phyloP scores from a whole-genome alignment of 1,140 invertebrate genomes.

The Trigoniulus corallinus region DNA sequence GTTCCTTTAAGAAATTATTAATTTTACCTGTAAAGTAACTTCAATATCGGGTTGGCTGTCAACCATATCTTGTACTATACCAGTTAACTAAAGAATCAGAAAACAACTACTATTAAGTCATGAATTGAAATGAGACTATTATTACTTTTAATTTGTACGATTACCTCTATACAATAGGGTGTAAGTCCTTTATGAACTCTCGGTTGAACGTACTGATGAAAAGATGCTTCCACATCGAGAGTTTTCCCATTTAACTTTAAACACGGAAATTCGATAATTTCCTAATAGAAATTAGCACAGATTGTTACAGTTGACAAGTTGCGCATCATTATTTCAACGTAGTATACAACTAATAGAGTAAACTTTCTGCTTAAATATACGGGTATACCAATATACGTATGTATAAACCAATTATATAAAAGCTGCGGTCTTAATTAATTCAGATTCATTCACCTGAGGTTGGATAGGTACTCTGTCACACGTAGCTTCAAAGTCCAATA shows the following conservation, averaged over 20 bases:
- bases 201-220: conserved; percentile 43
- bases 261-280: conserved; percentile 50
- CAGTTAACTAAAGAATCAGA: conserved; percentile 23
- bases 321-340: conserved; percentile 3
- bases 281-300: conserved; percentile 24
- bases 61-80: conserved; percentile 31
- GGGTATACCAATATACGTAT: no score
- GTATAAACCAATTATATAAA: no score
- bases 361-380: no score
- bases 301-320: conserved; percentile 5
- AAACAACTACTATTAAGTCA: background rate
- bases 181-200: conserved; percentile 31
- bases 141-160: no score
- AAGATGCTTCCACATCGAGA: conserved; percentile 33
- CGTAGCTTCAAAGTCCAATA: conserved; percentile 45
- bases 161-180: conserved; percentile 37
- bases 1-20: background rate
- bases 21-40: conserved; percentile 20
- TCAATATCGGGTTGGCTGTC: conserved; percentile 23
- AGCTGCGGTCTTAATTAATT: no score
- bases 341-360: no score
- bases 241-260: conserved; percentile 35
- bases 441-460: conserved; percentile 23
- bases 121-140: background rate
- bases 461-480: conserved; percentile 26